Base-by-base conservation (phyloP, 2,888 invertebrate species). In the Drosophila robusta region DNA sequence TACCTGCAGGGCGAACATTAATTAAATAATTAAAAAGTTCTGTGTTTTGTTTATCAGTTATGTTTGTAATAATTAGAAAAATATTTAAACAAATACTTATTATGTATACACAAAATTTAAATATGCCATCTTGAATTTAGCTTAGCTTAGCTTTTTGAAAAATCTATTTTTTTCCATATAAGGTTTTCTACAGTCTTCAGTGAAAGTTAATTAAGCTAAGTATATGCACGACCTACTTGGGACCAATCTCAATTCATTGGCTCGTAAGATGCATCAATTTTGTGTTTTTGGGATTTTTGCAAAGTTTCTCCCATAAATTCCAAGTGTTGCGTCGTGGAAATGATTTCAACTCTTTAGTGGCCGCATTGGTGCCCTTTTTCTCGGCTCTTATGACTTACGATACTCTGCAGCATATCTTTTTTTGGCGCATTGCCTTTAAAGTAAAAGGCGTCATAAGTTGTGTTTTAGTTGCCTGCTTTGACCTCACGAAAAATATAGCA, bases 391-490 rank as follows among this genome's bases (percentile, higher is more conserved):
- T 82, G 80, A 81, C 70, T 80, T 72, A 81, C 72, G 75, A 52
- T 65, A 49, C 45, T 50, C 67, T 78, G 71, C 65, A 81, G 64
- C 52, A 47, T 44, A 54, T 49, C 65, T 69, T 80, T 68, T 79
- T 80, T 68, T 79, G 81, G 77, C 78, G 66, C 81, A 72, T 60
- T 75, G 79, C 68, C 84, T 64, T 77, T 75, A 68, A 64, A 78
- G 66, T 51, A 46, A 57, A 36, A 26, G 38, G 42, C 51, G 16
- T 78, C 70, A 75, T 77, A 78, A 78, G 70, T 82, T 60, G 29
- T 16, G 9, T 16, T 16, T 42, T 61, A 18, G 62, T 47, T 38
- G 22, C 29, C 24, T 8, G 18, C 29, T 41, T 46, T 46, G n/a
- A 34, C 1, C 29, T 29, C 11, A 2, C 26, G 9, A 24, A 16